Evolutionary conservation across 2,888 invertebrate genomes (phyloP), one percentile per base, ranked within the genome.

Genomic region (Leptinotarsa juncta): DNA sequence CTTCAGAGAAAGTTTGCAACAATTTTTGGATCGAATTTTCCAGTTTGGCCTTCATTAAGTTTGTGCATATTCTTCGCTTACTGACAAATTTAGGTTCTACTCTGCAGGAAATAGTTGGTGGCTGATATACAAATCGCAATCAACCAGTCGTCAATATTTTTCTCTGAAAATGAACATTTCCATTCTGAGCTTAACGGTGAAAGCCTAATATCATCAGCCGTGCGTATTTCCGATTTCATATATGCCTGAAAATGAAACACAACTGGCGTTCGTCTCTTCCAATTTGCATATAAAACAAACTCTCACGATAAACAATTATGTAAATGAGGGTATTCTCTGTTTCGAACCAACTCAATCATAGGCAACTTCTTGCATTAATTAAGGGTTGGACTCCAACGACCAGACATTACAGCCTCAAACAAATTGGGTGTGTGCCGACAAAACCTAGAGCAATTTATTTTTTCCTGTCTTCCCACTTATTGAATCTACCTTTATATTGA

Each of bases 331-430:
- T 26, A 23, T 60, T 16, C 55, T 16, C 32, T 32, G 53, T 53
- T 67, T 51, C 16, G 51, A 23, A 67, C 67, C 20, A 42, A 55
- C 68, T 68, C 68, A 55, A 68, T 68, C 55, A 68, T 55, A 68
- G 26, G n/a, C 57, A 68, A 55, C 48, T 53, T 32, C 20, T 15
- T 16, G 26, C 16, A 32, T 62, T 62, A 62, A 62, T 62, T 62
- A 7, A 62, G 32, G 15, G 10, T 26, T 16, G 62, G 26, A 32
- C 16, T 23, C 26, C 16, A 15, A 62, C 4, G 32, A 62, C 7
- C 26, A 26, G 26, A 32, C 62, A 26, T 12, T 32, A 26, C 15
- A 55, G 23, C 55, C 10, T 55, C 18, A 20, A 65, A 70, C 53
- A 65, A 23, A 71, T 65, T 71, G 71, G 65, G 51, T 26, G 65